Percentiles rank a stretch among this genome's conserved stretches.
Evolutionary conservation across 2,113 vertebrate genomes (phyloP).

Genomic region (Oenanthe melanoleuca): DNA sequence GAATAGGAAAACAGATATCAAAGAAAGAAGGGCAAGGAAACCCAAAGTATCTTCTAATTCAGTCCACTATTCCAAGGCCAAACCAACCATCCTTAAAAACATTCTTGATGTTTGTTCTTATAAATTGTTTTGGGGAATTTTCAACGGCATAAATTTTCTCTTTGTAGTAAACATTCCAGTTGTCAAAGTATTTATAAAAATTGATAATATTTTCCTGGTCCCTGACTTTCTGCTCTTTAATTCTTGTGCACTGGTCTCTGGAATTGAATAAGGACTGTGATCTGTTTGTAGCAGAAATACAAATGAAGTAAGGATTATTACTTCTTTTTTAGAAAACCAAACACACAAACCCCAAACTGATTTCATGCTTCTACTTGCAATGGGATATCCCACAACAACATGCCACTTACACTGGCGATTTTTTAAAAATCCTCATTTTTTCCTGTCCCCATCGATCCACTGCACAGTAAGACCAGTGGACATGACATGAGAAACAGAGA

Average conservation of each 20-base stretch:
- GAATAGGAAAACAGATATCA: not conserved
- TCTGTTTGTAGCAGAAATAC: not conserved
- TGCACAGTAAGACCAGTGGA: not conserved
- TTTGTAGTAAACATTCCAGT: not conserved
- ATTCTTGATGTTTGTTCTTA: not conserved
- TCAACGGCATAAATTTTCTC: not conserved
- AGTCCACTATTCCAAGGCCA: not conserved
- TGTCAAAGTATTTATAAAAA: not conserved
- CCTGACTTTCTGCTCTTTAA: not conserved
- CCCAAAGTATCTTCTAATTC: not conserved
- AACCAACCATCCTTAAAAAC: not conserved
- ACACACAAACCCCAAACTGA: not conserved
- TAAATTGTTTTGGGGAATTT: not conserved
- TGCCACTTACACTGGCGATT: not conserved
- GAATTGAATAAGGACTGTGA: not conserved
- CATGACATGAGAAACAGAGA: not conserved
- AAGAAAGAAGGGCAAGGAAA: not conserved
- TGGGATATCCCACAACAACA: not conserved
- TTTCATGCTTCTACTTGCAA: not conserved
- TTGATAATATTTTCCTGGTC: not conserved
- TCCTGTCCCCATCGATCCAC: not conserved
- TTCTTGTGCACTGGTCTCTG: not conserved
- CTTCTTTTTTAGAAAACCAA: not conserved
- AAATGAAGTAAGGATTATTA: not conserved
- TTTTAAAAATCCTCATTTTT: not conserved